Conservation (phyloP, 2,797 vertebrate species). For the Enteromius thamalakanensis region DNA sequence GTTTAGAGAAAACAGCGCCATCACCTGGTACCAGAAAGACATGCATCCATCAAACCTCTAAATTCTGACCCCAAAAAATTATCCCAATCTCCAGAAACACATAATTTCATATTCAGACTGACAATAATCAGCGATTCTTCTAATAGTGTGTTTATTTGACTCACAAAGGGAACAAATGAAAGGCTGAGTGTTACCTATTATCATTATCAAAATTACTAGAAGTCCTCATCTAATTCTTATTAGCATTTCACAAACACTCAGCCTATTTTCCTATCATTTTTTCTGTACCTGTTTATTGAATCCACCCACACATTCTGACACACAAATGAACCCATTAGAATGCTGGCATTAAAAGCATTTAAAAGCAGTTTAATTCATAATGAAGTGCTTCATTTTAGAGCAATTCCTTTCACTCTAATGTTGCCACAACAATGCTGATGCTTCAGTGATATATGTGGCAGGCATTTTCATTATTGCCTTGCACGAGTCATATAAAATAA, state of each 20-base stretch:
- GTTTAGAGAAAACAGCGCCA: slow-evolving; percentile 78
- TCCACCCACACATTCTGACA: slow-evolving; percentile 42
- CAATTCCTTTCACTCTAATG: slow-evolving; percentile 26
- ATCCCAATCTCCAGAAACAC: not conserved
- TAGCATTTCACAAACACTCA: slow-evolving; percentile 41
- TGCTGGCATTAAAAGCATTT: slow-evolving; percentile 35
- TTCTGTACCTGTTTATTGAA: slow-evolving; percentile 49
- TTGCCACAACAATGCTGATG: slow-evolving; percentile 17
- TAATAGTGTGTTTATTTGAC: slow-evolving; percentile 31
- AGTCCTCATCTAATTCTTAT: slow-evolving; percentile 38
- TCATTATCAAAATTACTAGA: slow-evolving; percentile 36
- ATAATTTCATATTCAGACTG: not conserved
- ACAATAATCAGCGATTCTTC: slow-evolving; percentile 17
- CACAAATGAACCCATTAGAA: slow-evolving; percentile 45
- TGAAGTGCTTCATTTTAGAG: slow-evolving; percentile 43
- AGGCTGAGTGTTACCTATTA: slow-evolving; percentile 32
- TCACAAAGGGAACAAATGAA: not conserved
- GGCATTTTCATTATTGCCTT: slow-evolving; percentile 24
- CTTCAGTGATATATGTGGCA: slow-evolving; percentile 26
- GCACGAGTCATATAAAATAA: slow-evolving; percentile 2
- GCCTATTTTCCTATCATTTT: slow-evolving; percentile 1
- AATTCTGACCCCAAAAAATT: not conserved
- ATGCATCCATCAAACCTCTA: not conserved
- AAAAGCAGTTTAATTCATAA: slow-evolving; percentile 44
- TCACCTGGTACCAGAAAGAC: slow-evolving; percentile 69